phyloP scores from a whole-genome alignment of 2,797 vertebrate genomes.

The Hybognathus amarus region DNA sequence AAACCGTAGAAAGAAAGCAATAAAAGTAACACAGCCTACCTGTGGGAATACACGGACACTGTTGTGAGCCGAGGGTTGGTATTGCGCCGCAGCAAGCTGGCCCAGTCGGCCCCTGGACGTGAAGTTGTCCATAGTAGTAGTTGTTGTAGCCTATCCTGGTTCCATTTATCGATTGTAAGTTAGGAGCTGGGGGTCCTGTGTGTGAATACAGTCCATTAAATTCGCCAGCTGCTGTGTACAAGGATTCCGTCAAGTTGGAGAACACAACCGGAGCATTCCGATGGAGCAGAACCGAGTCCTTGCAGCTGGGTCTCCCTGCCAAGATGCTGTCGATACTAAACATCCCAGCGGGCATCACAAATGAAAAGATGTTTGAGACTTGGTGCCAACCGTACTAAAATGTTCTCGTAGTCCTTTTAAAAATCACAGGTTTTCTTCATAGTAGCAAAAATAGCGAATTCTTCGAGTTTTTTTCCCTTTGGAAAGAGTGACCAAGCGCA shows the following conservation, averaged over 20 bases:
- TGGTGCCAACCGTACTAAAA: constrained; percentile 46
- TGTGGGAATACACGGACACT: constrained; percentile 92
- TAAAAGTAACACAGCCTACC: constrained; percentile 75
- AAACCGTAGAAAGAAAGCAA: background rate
- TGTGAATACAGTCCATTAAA: constrained; percentile 90
- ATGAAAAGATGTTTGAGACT: constrained; percentile 31
- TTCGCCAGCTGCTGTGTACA: constrained; percentile 83
- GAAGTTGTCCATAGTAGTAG: constrained; percentile 96
- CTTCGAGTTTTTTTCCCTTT: constrained; percentile 11
- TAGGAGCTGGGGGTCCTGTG: constrained; percentile 82
- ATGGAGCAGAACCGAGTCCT: constrained; percentile 89
- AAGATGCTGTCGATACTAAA: constrained; percentile 99
- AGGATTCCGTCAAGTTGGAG: constrained; percentile 84
- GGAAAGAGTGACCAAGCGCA: constrained; percentile 41
- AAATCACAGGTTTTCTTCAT: constrained; percentile 66
- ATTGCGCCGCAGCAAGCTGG: constrained; percentile 90
- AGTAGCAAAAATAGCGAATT: constrained; percentile 53
- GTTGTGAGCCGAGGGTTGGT: constrained; percentile 85
- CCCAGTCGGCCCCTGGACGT: constrained; percentile 87
- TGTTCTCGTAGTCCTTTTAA: constrained; percentile 56
- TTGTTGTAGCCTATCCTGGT: constrained; percentile 90
- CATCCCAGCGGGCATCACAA: constrained; percentile 95
- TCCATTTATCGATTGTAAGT: constrained; percentile 81
- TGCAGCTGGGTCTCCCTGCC: constrained; percentile 92
- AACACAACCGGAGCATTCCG: constrained; percentile 87